A percentile compares a stretch with the other conserved stretches of the same genome.
Conservation (phyloP, 2,888 invertebrate genomes). For the Pinctada fucata region DNA sequence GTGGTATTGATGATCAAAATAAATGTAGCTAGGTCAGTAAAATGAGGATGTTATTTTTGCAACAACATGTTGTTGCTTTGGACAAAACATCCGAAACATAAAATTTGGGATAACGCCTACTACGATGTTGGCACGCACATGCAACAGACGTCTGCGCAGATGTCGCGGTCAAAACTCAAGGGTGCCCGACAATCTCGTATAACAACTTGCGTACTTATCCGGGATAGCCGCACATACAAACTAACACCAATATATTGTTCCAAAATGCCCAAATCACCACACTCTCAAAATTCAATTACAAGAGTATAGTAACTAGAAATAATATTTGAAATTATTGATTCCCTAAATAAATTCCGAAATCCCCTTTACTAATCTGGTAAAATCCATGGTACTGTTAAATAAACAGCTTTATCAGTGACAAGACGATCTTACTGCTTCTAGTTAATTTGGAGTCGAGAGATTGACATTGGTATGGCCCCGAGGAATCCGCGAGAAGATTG, state of each 20-base stretch:
- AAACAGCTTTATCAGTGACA: background rate
- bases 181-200: too few species aligned
- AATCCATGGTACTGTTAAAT: constrained; percentile 1
- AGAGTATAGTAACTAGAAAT: background rate
- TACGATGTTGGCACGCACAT: too few species aligned
- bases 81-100: too few species aligned
- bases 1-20: too few species aligned
- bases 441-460: background rate
- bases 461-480: background rate
- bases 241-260: background rate
- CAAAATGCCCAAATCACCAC: background rate
- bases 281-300: background rate
- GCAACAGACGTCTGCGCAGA: too few species aligned
- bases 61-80: too few species aligned
- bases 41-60: too few species aligned
- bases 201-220: too few species aligned
- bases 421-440: background rate
- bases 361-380: background rate
- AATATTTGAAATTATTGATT: background rate
- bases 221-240: too few species aligned
- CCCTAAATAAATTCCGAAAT: constrained; percentile 1
- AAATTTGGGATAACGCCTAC: too few species aligned
- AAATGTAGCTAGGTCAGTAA: too few species aligned
- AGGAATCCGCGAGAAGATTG: background rate
- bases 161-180: too few species aligned